These are phyloP conservation scores for Pyrrhosoma nymphula DNA, from an alignment of 2,888 invertebrate species.

Conservation along the genomic window DNA sequence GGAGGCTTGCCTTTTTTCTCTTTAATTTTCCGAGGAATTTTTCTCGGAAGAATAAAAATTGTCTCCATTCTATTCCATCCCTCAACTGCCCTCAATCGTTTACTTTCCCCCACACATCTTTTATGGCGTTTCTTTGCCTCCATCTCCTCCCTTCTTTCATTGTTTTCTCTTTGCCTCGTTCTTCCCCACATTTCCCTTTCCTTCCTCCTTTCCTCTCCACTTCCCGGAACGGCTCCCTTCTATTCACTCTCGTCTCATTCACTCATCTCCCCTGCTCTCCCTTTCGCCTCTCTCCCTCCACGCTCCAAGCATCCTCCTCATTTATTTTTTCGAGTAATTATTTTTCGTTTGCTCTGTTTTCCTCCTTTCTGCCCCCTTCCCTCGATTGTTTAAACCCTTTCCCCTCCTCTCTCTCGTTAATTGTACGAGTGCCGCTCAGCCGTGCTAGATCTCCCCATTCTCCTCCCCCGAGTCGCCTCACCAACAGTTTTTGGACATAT, in stretches of 20 bases:
- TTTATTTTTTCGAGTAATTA: slow-evolving; percentile 13
- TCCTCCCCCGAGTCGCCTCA: not conserved
- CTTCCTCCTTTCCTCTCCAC: not conserved
- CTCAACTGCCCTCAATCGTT: not conserved
- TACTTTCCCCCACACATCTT: not conserved
- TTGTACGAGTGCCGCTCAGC: slow-evolving; percentile 14
- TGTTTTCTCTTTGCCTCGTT: not conserved
- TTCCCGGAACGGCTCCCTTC: not conserved
- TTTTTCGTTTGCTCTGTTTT: not conserved
- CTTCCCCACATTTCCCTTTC: not conserved
- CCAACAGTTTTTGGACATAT: not conserved
- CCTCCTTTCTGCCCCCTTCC: not conserved
- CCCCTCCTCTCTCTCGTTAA: slow-evolving; percentile 28
- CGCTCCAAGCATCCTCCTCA: not conserved
- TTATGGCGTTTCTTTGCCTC: not conserved
- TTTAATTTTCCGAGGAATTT: no score
- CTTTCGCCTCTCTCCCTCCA: not conserved
- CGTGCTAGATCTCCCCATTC: not conserved
- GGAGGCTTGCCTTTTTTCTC: no score
- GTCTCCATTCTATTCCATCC: not conserved
- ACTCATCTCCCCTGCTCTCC: slow-evolving; percentile 1
- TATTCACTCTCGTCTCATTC: slow-evolving; percentile 28
- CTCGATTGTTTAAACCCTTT: slow-evolving; percentile 7
- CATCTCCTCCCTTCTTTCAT: not conserved
- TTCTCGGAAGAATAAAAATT: no score